Evolutionary conservation across 2,888 invertebrate genomes (phyloP), one percentile per base, ranked within the genome.

Genomic region (Venusia cambrica): DNA sequence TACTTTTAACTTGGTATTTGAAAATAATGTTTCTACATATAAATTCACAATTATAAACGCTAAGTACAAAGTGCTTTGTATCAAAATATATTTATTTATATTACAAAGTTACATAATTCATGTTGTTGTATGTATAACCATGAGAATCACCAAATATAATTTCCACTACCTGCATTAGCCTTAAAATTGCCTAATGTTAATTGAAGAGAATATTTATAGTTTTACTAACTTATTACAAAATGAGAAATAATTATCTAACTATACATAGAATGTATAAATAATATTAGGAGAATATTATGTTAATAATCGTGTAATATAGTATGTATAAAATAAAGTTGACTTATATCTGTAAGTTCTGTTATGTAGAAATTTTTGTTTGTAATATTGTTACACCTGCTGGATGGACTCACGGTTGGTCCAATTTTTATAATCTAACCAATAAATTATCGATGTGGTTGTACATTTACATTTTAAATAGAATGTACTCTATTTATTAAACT

Each of bases 361-460:
- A 84, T 87, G 85, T 85, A 85, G 84, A 84, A 79, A 78, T 83
- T 85, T 85, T 87, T 84, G 83, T 87, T 87, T 87, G 85, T 84
- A 85, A 84, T 81, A 81, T 87, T 85, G 85, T 87, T 87, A 83
- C 71, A 84, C 66, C 42, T 81, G 77, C 78, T 73, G 72, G 67
- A 65, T 71, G 84, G 83, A 80, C 81, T 75, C 70, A 71, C 72
- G 70, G 68, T 77, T 71, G 85, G 85, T 83, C 85, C 85, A 87
- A 84, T 87, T 87, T 85, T 87, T 85, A 85, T 87, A 87, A 85
- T 74, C 81, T 85, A 85, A 87, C 85, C 84, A 87, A 84, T 85
- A 83, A 84, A 85, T 80, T 85, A 84, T 85, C 74, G 83, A 87
- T 85, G 84, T 87, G 85, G 84, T 85, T 87, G 85, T 87, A 83